Conservation (phyloP, 2,113 vertebrate species). For the Chloroceryle aenea region DNA sequence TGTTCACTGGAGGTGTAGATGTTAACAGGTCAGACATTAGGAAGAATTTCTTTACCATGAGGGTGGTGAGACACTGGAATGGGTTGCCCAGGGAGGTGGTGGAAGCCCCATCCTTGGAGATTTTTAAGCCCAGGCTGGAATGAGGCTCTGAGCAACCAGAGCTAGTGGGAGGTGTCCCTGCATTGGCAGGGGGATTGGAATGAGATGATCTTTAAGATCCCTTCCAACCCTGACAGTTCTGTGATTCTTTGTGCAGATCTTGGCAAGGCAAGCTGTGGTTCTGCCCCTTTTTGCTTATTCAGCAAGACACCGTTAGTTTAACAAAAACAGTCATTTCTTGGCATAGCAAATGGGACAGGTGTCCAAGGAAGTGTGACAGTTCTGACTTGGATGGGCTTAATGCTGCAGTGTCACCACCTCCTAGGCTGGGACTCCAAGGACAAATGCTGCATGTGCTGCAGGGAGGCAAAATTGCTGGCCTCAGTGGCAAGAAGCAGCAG, state of each 20-base stretch:
- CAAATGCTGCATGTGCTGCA: background rate
- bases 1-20: background rate
- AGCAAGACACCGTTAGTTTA: background rate
- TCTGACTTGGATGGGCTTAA: background rate
- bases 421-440: background rate
- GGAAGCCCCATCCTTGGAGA: too few relatives aligned
- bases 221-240: too few relatives aligned
- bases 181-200: too few relatives aligned
- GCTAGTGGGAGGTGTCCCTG: too few relatives aligned
- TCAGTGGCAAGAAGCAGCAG: background rate
- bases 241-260: too few relatives aligned
- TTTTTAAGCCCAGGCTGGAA: too few relatives aligned
- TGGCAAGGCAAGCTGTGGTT: background rate
- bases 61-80: too few relatives aligned
- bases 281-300: background rate
- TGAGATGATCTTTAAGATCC: too few relatives aligned
- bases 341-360: background rate
- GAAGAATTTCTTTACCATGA: too few relatives aligned
- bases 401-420: background rate
- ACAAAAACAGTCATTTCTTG: background rate
- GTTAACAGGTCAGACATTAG: too few relatives aligned
- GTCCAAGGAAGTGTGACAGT: accelerated
- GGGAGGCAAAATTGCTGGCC: background rate
- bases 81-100: too few relatives aligned
- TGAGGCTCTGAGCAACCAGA: too few relatives aligned